A percentile compares a stretch with the other conserved stretches of the same genome.
These are phyloP conservation scores for Petrolisthes manimaculis DNA, from an alignment of 2,888 invertebrate species.

Conservation along the genomic window DNA sequence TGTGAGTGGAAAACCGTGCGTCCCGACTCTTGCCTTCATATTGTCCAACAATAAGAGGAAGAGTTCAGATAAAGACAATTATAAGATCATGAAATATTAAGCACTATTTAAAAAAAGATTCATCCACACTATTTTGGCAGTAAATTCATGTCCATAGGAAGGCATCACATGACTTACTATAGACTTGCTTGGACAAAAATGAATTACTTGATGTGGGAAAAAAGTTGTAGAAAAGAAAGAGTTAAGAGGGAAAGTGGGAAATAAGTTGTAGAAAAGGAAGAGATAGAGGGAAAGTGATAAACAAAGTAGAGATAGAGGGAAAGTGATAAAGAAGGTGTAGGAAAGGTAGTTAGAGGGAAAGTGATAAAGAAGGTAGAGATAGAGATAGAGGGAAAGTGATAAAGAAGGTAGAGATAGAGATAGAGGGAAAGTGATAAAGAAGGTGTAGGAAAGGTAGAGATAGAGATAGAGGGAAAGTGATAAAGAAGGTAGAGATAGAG, in stretches of 20 bases:
- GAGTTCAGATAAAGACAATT: conserved; percentile 27
- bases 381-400: conserved; percentile 31
- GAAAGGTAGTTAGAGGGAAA: conserved; percentile 31
- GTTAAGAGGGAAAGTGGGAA: conserved; percentile 38
- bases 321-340: no score
- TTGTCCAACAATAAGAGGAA: conserved; percentile 48
- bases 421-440: conserved; percentile 31
- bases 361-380: no score
- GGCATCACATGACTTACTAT: conserved; percentile 49
- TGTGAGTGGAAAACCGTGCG: conserved; percentile 41
- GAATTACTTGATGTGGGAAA: no score
- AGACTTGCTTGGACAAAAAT: neutral
- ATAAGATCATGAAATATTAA: neutral
- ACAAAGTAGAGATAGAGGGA: no score
- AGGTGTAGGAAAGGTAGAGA: no score
- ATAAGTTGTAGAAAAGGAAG: no score
- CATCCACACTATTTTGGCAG: neutral
- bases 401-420: no score
- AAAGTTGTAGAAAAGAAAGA: no score
- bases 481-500: no score
- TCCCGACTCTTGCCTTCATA: conserved; percentile 39
- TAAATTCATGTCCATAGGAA: conserved; percentile 3
- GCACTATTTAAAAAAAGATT: conserved; percentile 11
- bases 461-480: no score
- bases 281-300: conserved; percentile 31